Base-by-base conservation (phyloP, 2,113 vertebrate species). In the Macrotus californicus region DNA sequence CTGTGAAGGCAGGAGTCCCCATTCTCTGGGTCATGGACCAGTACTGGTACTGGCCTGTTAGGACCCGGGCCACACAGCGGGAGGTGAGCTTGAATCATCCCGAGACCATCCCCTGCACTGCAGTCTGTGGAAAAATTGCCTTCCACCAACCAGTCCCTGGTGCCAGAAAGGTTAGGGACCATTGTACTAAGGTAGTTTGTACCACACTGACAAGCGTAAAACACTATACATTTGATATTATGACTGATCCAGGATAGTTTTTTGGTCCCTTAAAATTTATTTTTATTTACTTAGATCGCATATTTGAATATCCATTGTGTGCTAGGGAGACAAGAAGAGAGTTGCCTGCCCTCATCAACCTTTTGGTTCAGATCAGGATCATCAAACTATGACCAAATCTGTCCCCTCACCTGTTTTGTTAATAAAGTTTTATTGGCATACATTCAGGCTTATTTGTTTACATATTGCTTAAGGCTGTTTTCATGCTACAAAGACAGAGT, bases 231-330 rank as follows among this genome's bases (percentile, higher is more conserved):
- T 73, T 76, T 66, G 48, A 9, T 54, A 13, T 13, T 34, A 69
- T 69, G 41, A 24, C n/a, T 91, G 9, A 87, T 72, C 11, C 7
- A 54, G 70, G 46, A 70, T 24, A 29, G 34, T 52, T 72, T 83
- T 22, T 77, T 86, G 19, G 3, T 66, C 10, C 14, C 95, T 84
- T 84, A 36, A 73, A 48, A 69, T 89, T 39, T 73, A 50, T 64
- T 94, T 91, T 86, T 75, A 54, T 79, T 96, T 29, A 54, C 88
- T 94, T 76, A 52, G 34, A 83, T 66, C 67, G 18, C 18, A 82
- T 6, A 76, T 48, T 67, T 43, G 34, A 94, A 93, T 69, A 70
- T 7, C 26, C 16, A 85, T 6, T 75, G 11, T 79, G 36, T 83
- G 43, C 15, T 21, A 67, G 13, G 26, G 12, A 13, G 84, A 64